Base-by-base conservation (phyloP, 2,888 invertebrate species). In the Leistus spinibarbis region DNA sequence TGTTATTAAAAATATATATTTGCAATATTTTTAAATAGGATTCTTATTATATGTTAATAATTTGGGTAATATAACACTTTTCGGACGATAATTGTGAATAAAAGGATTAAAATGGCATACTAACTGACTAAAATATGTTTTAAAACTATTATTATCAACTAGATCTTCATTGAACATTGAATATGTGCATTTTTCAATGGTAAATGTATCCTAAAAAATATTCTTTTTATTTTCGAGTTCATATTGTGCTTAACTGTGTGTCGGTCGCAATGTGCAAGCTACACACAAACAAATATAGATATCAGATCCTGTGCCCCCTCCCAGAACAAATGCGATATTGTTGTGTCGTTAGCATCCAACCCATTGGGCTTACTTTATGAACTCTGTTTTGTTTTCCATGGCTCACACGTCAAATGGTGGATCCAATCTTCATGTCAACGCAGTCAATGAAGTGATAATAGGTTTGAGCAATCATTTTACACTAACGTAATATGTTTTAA, bases 401-500 rank as follows among this genome's bases (percentile, higher is more conserved):
- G 83, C 79, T 81, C 82, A 84, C 82, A 84, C 82, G 40, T 23
- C 73, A 53, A 81, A 20, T 82, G 82, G 82, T 83, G 85, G 81
- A 82, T 79, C 79, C 80, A 79, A 76, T 76, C 65, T 76, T 65
- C 69, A 77, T 73, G 81, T 79, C 73, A 71, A 79, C 79, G 84
- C 85, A 84, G 86, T 86, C 83, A 86, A 85, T 84, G 86, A 86
- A 82, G 85, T 86, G 78, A 83, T 86, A 78, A 86, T 86, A 86
- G 86, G 86, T 86, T 85, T 83, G 85, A 81, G 81, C 79, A 78
- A 80, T 79, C 60, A 82, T 80, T 81, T 79, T 80, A 79, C 77
- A 78, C 80, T 80, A 77, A 77, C 76, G 76, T 40, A 40, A 40
- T 13, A 40, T 40, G 40, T 40, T 40, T 40, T 40, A 40, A 40